Evolutionary conservation across 2,113 vertebrate species (phyloP).

Genomic region (Menura novaehollandiae): DNA sequence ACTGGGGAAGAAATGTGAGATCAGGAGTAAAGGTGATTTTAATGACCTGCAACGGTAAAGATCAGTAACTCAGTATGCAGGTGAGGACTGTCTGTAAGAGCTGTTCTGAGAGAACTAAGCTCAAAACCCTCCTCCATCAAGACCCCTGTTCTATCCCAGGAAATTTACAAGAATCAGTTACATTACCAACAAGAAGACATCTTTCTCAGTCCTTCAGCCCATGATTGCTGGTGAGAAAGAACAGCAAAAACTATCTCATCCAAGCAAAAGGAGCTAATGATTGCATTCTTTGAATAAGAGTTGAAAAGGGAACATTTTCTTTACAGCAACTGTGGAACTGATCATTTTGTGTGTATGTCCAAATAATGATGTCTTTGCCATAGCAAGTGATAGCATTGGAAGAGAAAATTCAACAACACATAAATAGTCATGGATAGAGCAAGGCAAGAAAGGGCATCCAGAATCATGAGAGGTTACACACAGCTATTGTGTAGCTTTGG

Average conservation of each 20-base stretch:
- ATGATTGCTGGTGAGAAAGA: not conserved
- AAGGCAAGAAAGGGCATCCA: not conserved
- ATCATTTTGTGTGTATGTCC: not conserved
- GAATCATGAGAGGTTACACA: not conserved
- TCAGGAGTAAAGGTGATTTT: not conserved
- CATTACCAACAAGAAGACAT: not conserved
- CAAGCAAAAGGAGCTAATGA: not conserved
- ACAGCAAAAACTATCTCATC: not conserved
- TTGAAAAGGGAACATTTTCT: not conserved
- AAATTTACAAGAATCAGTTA: not conserved
- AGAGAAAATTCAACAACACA: not conserved
- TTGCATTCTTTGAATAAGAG: accelerated
- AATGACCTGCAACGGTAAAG: not conserved
- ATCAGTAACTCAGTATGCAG: not conserved
- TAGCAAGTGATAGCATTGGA: not conserved
- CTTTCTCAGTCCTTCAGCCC: not conserved
- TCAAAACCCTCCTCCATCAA: not conserved
- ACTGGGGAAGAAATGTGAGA: not conserved
- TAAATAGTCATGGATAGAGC: not conserved
- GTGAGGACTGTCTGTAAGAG: not conserved
- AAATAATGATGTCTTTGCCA: not conserved
- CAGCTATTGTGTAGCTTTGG: not conserved
- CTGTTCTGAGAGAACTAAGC: not conserved
- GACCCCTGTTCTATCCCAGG: not conserved
- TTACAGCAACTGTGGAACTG: not conserved